phyloP scores from a whole-genome alignment of 2,888 invertebrate species.

The Andrena flavipes region DNA sequence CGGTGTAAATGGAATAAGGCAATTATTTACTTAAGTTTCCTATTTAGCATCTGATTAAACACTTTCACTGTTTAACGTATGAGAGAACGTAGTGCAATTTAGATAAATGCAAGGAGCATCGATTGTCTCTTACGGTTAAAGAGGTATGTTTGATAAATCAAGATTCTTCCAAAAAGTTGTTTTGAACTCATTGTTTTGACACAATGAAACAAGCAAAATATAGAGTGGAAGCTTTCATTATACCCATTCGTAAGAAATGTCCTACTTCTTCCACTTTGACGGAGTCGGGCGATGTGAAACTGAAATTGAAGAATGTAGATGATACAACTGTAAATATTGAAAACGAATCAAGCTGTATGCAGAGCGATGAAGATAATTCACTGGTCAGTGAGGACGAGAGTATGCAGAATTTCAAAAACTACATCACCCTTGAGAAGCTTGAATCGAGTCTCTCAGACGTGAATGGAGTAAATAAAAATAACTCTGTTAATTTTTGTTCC shows the following conservation, averaged over 20 bases:
- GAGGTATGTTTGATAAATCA: background rate
- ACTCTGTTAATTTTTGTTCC: background rate
- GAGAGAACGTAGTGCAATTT: background rate
- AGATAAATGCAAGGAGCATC: background rate
- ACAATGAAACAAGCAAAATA: constrained; percentile 69
- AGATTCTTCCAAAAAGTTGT: background rate
- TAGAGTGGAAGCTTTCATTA: constrained; percentile 77
- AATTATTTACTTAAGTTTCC: background rate
- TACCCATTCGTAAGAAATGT: constrained; percentile 65
- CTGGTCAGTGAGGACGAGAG: constrained; percentile 14
- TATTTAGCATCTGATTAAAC: background rate
- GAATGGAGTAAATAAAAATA: background rate
- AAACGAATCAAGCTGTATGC: background rate
- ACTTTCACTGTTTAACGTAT: background rate
- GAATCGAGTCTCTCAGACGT: background rate
- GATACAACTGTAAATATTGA: background rate
- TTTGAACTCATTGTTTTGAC: background rate
- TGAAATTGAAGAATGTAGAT: constrained; percentile 35
- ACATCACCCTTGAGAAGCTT: background rate
- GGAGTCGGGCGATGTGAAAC: constrained; percentile 72
- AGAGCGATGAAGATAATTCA: background rate
- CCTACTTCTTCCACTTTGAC: constrained; percentile 41
- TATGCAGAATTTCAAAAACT: constrained; percentile 54
- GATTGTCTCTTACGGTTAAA: background rate
- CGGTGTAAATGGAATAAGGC: background rate